Conservation (phyloP, 2,888 invertebrate genomes). For the Orthosia incerta region DNA sequence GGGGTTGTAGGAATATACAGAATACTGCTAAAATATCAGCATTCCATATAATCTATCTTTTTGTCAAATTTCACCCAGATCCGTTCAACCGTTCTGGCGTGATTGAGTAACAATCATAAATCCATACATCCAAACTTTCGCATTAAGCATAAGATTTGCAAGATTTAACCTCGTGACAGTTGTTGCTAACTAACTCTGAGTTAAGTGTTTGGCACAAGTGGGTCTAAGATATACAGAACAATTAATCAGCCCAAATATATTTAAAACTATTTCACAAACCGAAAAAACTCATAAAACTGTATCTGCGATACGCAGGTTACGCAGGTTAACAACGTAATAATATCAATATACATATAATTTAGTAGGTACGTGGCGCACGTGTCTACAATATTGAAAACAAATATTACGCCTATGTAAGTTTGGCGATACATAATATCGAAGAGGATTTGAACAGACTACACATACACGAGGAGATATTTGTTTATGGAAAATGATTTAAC, state of each 20-base stretch:
- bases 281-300: neutral
- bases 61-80: too few species aligned
- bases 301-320: neutral
- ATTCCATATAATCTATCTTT: too few species aligned
- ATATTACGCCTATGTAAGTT: neutral
- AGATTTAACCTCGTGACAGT: too few species aligned
- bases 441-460: conserved; percentile 6
- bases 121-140: too few species aligned
- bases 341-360: neutral
- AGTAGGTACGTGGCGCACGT: neutral
- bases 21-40: too few species aligned
- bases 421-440: neutral
- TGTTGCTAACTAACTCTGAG: too few species aligned
- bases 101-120: too few species aligned
- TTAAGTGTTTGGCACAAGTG: too few species aligned
- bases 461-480: neutral
- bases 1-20: too few species aligned
- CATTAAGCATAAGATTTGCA: too few species aligned
- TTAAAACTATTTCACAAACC: neutral
- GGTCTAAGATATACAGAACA: neutral
- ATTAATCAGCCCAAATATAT: neutral
- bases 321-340: neutral
- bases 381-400: conserved; percentile 5
- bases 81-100: too few species aligned
- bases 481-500: neutral